Base-by-base conservation (phyloP, 2,888 invertebrate genomes). In the Cryptocephalus moraei region DNA sequence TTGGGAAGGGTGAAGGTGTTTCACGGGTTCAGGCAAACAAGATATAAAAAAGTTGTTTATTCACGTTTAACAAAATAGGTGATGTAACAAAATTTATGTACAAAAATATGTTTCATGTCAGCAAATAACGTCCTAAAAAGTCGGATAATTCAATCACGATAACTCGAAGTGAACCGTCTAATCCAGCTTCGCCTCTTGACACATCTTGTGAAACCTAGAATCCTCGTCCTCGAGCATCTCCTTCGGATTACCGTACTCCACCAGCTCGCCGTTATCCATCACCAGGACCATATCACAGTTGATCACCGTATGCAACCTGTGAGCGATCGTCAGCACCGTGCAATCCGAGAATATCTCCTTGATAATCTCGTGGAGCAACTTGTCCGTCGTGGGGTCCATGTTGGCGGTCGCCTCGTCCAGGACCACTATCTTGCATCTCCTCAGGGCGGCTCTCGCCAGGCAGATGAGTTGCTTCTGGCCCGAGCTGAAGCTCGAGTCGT, bases 261-360 rank as follows among this genome's bases (percentile, higher is more conserved):
- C 51, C 8, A 62, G 46, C 39, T 50, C 39, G 12, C 79, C 79
- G 36, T 72, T 71, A 53, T 76, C 73, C 52, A 79, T 62, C 9
- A 76, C 76, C 59, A 77, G 61, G 32, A 50, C 82, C 68, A 80
- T 79, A 70, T 89, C 86, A 0, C 84, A 86, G 68, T 90, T 87
- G 82, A 90, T 86, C 43, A 91, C 82, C 0, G 90, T 90, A 61
- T 89, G 80, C 8, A 91, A 75, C 36, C 90, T 76, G 68, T 91
- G 90, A 22, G 90, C 90, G 39, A 91, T 86, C 0, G 89, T 89
- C 32, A 91, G 74, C 22, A 90, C 87, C 0, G 88, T 88, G 64
- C 87, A 89, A 11, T 79, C 74, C 1, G 74, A 75, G 63, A 89
- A 89, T 65, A 86, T 84, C 41, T 73, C 73, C 51, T 86, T 73